Evolutionary conservation across 2,888 invertebrate species (phyloP).

Genomic region (Apodemia zela): DNA sequence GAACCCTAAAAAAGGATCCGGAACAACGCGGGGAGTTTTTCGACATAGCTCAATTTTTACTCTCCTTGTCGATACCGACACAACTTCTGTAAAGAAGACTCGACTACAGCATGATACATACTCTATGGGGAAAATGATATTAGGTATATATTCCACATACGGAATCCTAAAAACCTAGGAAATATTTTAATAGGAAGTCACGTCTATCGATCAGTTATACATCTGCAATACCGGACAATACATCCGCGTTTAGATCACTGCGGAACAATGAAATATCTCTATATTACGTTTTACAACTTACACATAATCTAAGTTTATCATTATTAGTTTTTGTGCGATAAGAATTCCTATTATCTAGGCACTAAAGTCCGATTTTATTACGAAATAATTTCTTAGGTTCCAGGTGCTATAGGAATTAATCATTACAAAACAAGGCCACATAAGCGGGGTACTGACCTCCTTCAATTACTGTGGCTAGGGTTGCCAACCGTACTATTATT

Average conservation of each 20-base stretch:
- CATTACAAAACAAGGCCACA: constrained; percentile 15
- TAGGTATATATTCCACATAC: background rate
- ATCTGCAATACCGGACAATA: constrained; percentile 19
- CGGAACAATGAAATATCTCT: constrained; percentile 4
- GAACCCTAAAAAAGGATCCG: too few species aligned
- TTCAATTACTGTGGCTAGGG: background rate
- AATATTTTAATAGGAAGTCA: constrained; percentile 19
- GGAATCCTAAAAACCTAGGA: background rate
- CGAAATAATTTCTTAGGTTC: background rate
- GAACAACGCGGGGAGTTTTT: too few species aligned
- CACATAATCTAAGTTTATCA: constrained; percentile 5
- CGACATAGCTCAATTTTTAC: too few species aligned
- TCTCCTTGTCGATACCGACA: too few species aligned
- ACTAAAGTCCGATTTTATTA: background rate
- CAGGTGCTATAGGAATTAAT: constrained; percentile 16
- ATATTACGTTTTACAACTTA: constrained; percentile 15
- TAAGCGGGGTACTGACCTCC: constrained; percentile 15
- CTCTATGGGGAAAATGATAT: too few species aligned
- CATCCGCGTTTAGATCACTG: constrained; percentile 17
- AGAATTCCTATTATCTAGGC: background rate
- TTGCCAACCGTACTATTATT: background rate
- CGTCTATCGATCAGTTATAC: constrained; percentile 19
- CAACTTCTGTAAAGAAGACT: too few species aligned
- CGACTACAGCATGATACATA: too few species aligned
- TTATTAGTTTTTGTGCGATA: constrained; percentile 2